Base-by-base conservation (phyloP, 2,113 vertebrate species). In the Sterrhoptilus dennistouni region DNA sequence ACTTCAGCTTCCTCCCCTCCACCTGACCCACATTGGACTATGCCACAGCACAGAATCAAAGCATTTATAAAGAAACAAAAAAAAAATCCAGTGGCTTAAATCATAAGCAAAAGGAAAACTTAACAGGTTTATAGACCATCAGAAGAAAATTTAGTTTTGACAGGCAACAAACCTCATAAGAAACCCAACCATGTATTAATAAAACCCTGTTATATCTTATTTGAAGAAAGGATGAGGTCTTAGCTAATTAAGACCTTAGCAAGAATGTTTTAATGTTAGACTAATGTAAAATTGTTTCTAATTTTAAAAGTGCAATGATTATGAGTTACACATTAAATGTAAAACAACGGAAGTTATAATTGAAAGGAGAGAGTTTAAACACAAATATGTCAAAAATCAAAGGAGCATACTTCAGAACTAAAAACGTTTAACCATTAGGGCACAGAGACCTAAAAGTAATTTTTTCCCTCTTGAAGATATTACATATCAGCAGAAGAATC, bases 131-230 rank as follows among this genome's bases (percentile, higher is more conserved):
- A 87, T 8, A 56, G 36, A 70, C 52, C 6, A 61, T 40, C 21
- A 27, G 14, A 77, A 90, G 14, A 80, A 61, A 90, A 93, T 56
- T 74, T 44, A 21, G 8, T 64, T 96, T 53, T 66, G 29, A 44
- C 3, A 80, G 45, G 49, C 20, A 63, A 53, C 14, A 40, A 36
- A 86, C 31, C 33, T 85, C 18, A 0, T 6, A n/a, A 25, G 40
- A 81, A 52, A 4, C 0, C 3, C n/a, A 25, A 64, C 11, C 4
- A 15, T 0, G 0, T 56, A 87, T 50, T 53, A 89, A 59, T 53
- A 61, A 59, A 75, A 49, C 6, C 9, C 8, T 36, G 36, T 14
- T 49, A 38, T 27, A 49, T 79, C 2, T 4, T 64, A 57, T 66
- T 69, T 93, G 15, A 35, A 76, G 63, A 76, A 63, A 75, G 24